Evolutionary conservation across 2,888 invertebrate species (phyloP), one percentile per base, ranked within the genome.

Genomic region (Caenorhabditis macrosperma): DNA sequence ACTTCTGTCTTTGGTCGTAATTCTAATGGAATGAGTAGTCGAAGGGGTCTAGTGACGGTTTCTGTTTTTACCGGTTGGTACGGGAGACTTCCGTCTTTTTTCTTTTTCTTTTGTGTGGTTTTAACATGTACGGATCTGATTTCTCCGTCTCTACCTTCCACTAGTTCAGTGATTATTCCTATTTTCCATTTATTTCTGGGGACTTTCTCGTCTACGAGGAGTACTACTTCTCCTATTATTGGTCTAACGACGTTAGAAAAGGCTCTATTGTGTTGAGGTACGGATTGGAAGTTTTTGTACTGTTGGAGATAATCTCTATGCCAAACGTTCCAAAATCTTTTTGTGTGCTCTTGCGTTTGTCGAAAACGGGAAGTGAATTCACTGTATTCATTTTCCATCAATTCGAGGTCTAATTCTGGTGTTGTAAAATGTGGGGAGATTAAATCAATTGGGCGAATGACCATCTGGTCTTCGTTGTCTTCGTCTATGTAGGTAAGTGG

Each of bases 191-290:
- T 24, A 24, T 26, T 6, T 28, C 61, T 44, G 3, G 61, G 61
- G n/a, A 12, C 7, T 10, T 60, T 38, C 10, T 41, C 41, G 20
- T 61, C 28, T 17, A 22, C 15, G 1, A 35, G 10, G 1, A 24
- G n/a, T 17, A 66, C 66, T 52, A 66, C 54, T 66, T 64, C 50
- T 64, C 64, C 64, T 24, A 50, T 0, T 7, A 50, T 15, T 3
- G 64, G 64, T 22, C 35, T 33, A 1, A 35, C 24, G 2, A 38
- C 2, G 10, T 50, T 24, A n/a, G 41, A 24, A 12, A 6, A 4
- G 2, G 59, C 24, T 41, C 59, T 22, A n/a, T 50, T 33, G 9
- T 17, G 12, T 22, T 50, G 35, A 2, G 24, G 15, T 0, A 24
- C 15, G 3, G 33, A 50, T 24, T 35, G 17, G 15, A 48, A 50